These are phyloP conservation scores for Trialeurodes vaporariorum DNA, from an alignment of 1,140 invertebrate species.

Conservation along the genomic window DNA sequence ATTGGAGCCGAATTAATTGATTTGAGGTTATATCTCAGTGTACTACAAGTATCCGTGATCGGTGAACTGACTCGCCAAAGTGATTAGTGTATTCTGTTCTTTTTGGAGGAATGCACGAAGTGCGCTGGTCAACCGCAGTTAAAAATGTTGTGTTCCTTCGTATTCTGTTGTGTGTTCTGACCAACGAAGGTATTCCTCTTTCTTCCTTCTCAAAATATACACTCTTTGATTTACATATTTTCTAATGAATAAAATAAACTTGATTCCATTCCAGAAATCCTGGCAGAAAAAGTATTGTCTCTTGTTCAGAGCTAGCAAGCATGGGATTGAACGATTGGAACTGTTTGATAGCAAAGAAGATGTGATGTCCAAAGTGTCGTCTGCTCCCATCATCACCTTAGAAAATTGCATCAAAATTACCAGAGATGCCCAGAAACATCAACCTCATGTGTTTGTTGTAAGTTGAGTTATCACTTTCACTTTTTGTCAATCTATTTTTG, in stretches of 20 bases:
- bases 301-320: conserved; percentile 65
- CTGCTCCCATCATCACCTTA: conserved; percentile 61
- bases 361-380: conserved; percentile 46
- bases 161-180: no score
- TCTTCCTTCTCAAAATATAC: no score
- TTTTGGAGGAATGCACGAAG: no score
- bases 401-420: conserved; percentile 78
- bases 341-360: conserved; percentile 65
- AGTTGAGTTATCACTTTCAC: conserved; percentile 20
- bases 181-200: no score
- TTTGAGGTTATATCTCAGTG: no score
- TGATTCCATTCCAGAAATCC: conserved; percentile 48
- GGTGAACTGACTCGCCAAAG: no score
- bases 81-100: no score
- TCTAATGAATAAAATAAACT: conserved; percentile 12
- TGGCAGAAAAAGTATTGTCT: conserved; percentile 67
- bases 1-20: no score
- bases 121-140: no score
- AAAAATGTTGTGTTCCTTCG: no score
- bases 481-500: no score
- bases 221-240: neutral
- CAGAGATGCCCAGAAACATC: conserved; percentile 41
- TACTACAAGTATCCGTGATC: no score
- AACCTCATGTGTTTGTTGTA: conserved; percentile 42
- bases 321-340: conserved; percentile 69